Percentiles rank a stretch among this genome's conserved stretches.
Evolutionary conservation across 2,797 vertebrate species (phyloP).

Genomic region (Phrynocephalus vlangalii): DNA sequence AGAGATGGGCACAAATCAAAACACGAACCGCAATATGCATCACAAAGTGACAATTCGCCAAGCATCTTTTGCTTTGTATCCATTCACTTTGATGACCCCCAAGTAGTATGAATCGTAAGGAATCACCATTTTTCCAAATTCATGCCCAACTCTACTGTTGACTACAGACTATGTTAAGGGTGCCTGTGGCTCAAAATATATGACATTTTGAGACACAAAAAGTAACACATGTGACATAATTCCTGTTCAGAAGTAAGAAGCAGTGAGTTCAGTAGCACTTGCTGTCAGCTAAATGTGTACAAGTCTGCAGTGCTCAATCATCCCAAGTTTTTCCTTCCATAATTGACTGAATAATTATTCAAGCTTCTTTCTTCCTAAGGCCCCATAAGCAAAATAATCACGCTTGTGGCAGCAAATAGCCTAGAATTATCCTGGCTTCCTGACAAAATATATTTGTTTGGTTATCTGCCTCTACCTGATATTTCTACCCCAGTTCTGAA

Average conservation of each 20-base stretch:
- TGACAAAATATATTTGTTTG: not conserved
- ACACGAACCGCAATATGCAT: too few relatives aligned
- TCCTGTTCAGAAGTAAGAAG: not conserved
- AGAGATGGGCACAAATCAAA: too few relatives aligned
- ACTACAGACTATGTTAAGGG: not conserved
- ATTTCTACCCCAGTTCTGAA: not conserved
- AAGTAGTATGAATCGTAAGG: too few relatives aligned
- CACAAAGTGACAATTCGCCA: too few relatives aligned
- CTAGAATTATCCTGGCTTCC: not conserved
- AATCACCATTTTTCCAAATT: too few relatives aligned
- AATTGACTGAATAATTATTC: not conserved
- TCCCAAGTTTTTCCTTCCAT: conserved; percentile 4
- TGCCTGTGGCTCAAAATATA: not conserved
- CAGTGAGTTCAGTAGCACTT: not conserved
- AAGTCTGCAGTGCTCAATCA: not conserved
- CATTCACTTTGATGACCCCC: too few relatives aligned
- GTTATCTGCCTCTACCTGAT: not conserved
- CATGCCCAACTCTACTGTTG: too few relatives aligned
- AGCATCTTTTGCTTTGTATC: too few relatives aligned
- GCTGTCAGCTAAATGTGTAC: not conserved
- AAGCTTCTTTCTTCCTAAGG: not conserved
- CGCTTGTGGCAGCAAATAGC: not conserved
- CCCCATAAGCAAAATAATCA: not conserved
- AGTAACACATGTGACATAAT: not conserved
- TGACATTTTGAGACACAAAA: not conserved